phyloP scores from a whole-genome alignment of 2,113 vertebrate species.

The Neomonachus schauinslandi region DNA sequence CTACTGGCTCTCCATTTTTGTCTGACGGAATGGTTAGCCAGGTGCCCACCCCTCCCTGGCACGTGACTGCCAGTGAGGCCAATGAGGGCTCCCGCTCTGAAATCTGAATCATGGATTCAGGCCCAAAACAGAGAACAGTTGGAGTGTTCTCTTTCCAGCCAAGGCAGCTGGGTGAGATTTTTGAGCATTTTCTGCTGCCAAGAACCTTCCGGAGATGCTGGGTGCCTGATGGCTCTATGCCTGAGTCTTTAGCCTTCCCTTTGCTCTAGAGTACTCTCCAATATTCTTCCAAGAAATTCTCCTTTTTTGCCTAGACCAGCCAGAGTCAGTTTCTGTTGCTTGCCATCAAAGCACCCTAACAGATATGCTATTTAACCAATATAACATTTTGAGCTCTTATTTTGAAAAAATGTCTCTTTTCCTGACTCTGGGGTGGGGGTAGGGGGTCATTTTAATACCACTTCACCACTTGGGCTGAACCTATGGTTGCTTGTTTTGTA shows the following conservation, averaged over 20 bases:
- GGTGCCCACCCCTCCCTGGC: not conserved
- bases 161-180: slow-evolving; percentile 40
- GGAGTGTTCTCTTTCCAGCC: slow-evolving; percentile 60
- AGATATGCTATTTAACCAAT: not conserved
- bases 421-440: not conserved
- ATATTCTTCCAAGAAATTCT: slow-evolving; percentile 46
- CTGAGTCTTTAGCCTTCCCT: slow-evolving; percentile 44
- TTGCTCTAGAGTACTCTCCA: not conserved
- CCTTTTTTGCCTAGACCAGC: not conserved
- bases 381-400: slow-evolving; percentile 39
- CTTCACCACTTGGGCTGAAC: not conserved
- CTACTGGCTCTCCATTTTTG: not conserved
- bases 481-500: not conserved
- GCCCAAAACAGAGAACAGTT: not conserved
- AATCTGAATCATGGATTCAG: not conserved
- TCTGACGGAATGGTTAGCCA: not conserved
- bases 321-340: slow-evolving; percentile 52
- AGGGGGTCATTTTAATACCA: not conserved
- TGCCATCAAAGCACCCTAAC: slow-evolving; percentile 20
- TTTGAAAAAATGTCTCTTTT: slow-evolving; percentile 49
- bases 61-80: not conserved
- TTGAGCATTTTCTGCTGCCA: slow-evolving; percentile 52
- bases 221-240: not conserved
- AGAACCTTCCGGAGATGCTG: slow-evolving; percentile 44
- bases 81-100: not conserved